Base-by-base conservation (phyloP, 2,113 vertebrate species). In the Hydropotes inermis region DNA sequence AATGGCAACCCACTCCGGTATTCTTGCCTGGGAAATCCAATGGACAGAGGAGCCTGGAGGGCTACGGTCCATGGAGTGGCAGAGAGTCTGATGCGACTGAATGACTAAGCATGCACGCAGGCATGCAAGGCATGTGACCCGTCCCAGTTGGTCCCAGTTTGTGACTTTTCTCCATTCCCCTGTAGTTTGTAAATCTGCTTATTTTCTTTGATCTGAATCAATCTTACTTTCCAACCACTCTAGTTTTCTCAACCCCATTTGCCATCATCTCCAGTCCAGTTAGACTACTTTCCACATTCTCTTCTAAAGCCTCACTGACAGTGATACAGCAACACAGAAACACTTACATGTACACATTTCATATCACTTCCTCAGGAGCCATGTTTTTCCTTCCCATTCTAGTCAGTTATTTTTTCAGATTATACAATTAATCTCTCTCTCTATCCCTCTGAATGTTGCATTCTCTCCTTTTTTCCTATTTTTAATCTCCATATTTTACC, bases 171-270 rank as follows among this genome's bases (percentile, higher is more conserved):
- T 91, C 30, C 11, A 23, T 60, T 58, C 4, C 7, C 5, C 4
- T 60, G 2, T 52, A 21, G 79, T 95, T 89, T 84, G 21, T 52
- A 61, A n/a, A 50, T 43, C 50, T 47, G 21, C 76, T 93, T 52
- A 83, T 89, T 85, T 96, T 61, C 36, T 93, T 87, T 39, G 8
- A 5, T 89, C 54, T 94, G 45, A 94, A 52, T 93, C 33, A 64
- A 33, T 23, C 23, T 85, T 61, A 3, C 23, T 87, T 90, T 93
- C 3, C 5, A 74, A 7, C 11, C 58, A n/a, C 12, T 64, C 43
- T 30, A 81, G 52, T 4, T 70, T 84, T 58, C 60, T 67, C 19
- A 52, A 6, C 2, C 1, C 5, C 12, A n/a, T 82, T 25, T 74
- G 21, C 28, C 6, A 28, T 91, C 28, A 43, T 60, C 12, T 85